These are phyloP conservation scores for Puffinus mauretanicus DNA, from an alignment of 2,113 vertebrate genomes.

Conservation along the genomic window DNA sequence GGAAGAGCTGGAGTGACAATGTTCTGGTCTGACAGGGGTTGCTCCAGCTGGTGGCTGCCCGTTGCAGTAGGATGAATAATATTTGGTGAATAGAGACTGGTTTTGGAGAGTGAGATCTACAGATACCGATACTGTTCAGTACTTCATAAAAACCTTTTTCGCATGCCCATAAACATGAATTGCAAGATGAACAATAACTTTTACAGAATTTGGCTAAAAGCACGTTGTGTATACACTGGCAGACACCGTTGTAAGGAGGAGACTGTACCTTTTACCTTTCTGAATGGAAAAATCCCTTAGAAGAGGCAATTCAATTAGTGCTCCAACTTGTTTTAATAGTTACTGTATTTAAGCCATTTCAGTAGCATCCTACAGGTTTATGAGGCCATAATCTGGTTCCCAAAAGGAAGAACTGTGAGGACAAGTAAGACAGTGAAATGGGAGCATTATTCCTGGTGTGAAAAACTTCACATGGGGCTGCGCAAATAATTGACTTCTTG, in stretches of 20 bases:
- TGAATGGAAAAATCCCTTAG: conserved; percentile 53
- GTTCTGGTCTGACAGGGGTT: not conserved
- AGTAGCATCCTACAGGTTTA: conserved; percentile 48
- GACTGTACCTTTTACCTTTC: conserved; percentile 44
- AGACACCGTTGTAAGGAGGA: not conserved
- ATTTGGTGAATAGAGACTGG: not conserved
- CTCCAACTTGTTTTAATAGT: conserved; percentile 56
- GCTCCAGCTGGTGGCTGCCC: not conserved
- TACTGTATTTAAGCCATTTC: conserved; percentile 70
- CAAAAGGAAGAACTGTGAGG: conserved; percentile 61
- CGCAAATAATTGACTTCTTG: not conserved
- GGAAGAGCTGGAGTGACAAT: not conserved
- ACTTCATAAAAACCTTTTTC: not conserved
- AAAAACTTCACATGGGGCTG: not conserved
- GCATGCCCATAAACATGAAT: not conserved
- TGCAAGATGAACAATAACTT: fast-evolving
- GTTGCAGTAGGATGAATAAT: not conserved
- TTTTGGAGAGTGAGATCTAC: not conserved
- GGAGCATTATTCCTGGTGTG: conserved; percentile 4
- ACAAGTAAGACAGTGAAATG: conserved; percentile 53
- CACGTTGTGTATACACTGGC: not conserved
- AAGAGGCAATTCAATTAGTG: conserved; percentile 65
- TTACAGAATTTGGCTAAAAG: not conserved
- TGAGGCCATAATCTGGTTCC: conserved; percentile 59
- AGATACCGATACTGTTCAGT: not conserved